Evolutionary conservation across 23 tunicate genomes (phyloP).

Genomic region (Ciona savignyi): DNA sequence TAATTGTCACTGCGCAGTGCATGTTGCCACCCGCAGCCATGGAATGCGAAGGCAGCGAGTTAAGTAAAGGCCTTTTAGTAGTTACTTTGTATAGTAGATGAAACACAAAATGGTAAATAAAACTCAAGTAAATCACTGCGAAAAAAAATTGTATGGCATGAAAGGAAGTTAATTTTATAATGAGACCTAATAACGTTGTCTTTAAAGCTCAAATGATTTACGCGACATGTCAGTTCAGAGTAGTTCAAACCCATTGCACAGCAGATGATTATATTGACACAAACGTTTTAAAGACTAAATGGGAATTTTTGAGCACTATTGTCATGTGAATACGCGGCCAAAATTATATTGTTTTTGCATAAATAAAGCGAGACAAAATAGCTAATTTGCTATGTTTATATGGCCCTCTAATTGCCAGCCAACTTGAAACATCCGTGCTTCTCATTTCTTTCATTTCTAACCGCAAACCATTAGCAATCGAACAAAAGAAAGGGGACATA

Average conservation of each 20-base stretch:
- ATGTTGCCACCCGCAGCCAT: background rate
- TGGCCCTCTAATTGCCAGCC: too few relatives aligned
- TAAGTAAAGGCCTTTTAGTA: background rate
- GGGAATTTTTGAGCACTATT: background rate
- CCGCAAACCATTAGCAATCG: background rate
- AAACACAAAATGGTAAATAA: background rate
- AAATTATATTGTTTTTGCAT: too few relatives aligned
- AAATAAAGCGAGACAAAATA: too few relatives aligned
- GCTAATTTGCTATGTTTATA: too few relatives aligned
- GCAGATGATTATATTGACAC: background rate
- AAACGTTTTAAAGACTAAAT: background rate
- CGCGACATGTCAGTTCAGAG: background rate
- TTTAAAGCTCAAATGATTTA: too few relatives aligned
- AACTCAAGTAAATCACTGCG: background rate
- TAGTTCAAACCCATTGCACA: background rate
- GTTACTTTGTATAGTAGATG: background rate
- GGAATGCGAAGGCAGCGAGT: background rate
- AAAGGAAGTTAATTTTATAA: background rate
- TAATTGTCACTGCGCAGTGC: background rate
- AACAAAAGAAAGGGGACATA: background rate
- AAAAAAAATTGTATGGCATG: background rate
- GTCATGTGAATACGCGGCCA: too few relatives aligned
- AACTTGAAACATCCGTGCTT: too few relatives aligned
- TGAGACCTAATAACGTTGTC: too few relatives aligned
- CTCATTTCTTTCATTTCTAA: background rate